These are phyloP conservation scores for Ceratoteleas bidentatus DNA, from an alignment of 1,140 invertebrate genomes.

Conservation along the genomic window DNA sequence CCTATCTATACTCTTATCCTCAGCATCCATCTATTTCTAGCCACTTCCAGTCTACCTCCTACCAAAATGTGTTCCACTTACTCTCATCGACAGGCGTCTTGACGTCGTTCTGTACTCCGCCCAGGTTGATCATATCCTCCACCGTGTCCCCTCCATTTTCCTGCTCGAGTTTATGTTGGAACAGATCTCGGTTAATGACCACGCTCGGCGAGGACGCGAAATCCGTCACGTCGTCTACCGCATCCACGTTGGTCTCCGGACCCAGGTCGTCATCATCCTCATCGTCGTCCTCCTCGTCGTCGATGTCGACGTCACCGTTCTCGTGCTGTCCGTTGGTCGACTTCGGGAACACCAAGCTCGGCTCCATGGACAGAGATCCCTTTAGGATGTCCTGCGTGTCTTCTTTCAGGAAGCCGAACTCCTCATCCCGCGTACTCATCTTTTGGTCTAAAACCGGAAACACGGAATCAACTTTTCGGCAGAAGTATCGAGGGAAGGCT, in stretches of 20 bases:
- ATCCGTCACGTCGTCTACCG: conserved; percentile 79
- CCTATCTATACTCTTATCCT: no score
- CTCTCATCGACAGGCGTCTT: conserved; percentile 18
- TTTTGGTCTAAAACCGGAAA: conserved; percentile 42
- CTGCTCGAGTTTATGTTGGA: conserved; percentile 65
- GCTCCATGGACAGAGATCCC: conserved; percentile 56
- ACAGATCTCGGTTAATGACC: conserved; percentile 68
- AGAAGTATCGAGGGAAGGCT: no score
- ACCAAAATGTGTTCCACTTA: conserved; percentile 7
- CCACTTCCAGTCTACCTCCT: no score
- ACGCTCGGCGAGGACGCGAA: conserved; percentile 62
- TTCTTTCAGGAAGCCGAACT: conserved; percentile 60
- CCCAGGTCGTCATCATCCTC: conserved; percentile 84
- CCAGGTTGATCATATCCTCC: conserved; percentile 36
- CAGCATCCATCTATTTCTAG: no score
- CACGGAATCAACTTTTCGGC: background rate
- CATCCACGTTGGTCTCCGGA: conserved; percentile 84
- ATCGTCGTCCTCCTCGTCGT: conserved; percentile 82
- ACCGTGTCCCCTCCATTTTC: conserved; percentile 39
- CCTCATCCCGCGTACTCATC: conserved; percentile 62
- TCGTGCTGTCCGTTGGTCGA: conserved; percentile 76
- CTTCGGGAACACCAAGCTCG: conserved; percentile 68
- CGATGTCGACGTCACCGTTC: conserved; percentile 78
- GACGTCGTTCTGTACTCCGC: conserved; percentile 19
- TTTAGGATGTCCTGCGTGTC: conserved; percentile 58